Percentiles rank a stretch among this genome's conserved stretches.
phyloP scores from a whole-genome alignment of 1,140 invertebrate species.

The Cydia amplana region DNA sequence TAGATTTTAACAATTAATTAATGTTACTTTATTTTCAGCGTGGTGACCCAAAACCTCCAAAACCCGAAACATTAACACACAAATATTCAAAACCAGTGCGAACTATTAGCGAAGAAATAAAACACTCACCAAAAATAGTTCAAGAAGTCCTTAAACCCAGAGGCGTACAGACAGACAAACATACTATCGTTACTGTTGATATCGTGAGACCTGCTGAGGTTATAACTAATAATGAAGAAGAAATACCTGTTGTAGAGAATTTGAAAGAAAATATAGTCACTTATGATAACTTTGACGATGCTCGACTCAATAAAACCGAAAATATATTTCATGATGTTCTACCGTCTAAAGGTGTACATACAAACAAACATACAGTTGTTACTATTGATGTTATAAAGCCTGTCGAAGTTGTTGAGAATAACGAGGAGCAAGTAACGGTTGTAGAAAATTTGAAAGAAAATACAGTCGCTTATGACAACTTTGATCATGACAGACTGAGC shows the following conservation, averaged over 20 bases:
- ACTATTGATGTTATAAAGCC: neutral
- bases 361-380: neutral
- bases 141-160: slow-evolving; percentile 43
- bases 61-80: neutral
- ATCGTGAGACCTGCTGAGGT: neutral
- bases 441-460: slow-evolving; percentile 21
- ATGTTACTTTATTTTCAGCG: slow-evolving; percentile 4
- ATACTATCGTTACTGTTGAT: neutral
- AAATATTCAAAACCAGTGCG: slow-evolving; percentile 32
- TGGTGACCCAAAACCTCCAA: neutral
- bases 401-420: neutral
- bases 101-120: slow-evolving; percentile 31
- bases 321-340: neutral
- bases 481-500: neutral
- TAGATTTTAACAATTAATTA: neutral
- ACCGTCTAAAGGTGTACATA: neutral
- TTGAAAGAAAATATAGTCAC: slow-evolving; percentile 16
- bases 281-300: slow-evolving; percentile 1
- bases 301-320: neutral
- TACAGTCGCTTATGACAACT: neutral
- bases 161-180: neutral
- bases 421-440: slow-evolving; percentile 8
- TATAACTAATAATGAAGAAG: neutral
- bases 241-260: neutral
- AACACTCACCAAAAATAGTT: slow-evolving; percentile 40